phyloP scores from a whole-genome alignment of 2,113 vertebrate genomes.

The Mohoua ochrocephala region DNA sequence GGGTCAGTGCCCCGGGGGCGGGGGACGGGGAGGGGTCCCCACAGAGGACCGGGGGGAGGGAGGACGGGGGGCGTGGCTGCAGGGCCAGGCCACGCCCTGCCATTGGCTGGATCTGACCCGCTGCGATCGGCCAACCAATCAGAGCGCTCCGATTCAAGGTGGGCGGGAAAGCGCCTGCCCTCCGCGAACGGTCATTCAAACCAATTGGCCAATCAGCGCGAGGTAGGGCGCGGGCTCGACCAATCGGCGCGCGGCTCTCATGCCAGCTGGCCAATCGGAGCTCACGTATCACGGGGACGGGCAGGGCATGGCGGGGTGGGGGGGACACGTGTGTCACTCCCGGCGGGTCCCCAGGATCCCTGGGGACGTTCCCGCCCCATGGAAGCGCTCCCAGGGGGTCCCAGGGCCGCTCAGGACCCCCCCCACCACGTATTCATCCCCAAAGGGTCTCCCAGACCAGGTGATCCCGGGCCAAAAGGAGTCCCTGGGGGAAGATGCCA shows the following conservation, averaged over 20 bases:
- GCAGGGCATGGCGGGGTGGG: fast-evolving
- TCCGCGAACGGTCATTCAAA: fast-evolving
- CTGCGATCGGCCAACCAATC: neutral
- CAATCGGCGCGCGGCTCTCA: neutral
- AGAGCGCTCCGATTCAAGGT: too few species aligned
- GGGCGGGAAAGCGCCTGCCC: fast-evolving
- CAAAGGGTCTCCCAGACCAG: neutral
- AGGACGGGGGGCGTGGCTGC: fast-evolving
- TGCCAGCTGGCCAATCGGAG: neutral
- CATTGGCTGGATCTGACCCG: neutral
- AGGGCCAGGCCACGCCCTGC: neutral
- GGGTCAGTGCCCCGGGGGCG: fast-evolving
- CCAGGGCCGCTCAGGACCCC: too few species aligned
- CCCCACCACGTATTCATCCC: too few species aligned
- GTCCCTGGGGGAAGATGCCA: too few species aligned
- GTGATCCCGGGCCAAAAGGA: neutral
- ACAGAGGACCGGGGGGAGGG: fast-evolving
- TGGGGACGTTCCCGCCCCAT: neutral
- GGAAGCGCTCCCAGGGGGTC: neutral
- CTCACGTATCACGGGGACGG: fast-evolving
- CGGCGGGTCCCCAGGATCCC: neutral
- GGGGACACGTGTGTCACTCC: fast-evolving
- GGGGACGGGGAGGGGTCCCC: neutral
- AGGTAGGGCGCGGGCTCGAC: fast-evolving
- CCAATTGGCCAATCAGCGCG: neutral